Base-by-base conservation (phyloP, 2,113 vertebrate genomes). In the Amazona vittata region DNA sequence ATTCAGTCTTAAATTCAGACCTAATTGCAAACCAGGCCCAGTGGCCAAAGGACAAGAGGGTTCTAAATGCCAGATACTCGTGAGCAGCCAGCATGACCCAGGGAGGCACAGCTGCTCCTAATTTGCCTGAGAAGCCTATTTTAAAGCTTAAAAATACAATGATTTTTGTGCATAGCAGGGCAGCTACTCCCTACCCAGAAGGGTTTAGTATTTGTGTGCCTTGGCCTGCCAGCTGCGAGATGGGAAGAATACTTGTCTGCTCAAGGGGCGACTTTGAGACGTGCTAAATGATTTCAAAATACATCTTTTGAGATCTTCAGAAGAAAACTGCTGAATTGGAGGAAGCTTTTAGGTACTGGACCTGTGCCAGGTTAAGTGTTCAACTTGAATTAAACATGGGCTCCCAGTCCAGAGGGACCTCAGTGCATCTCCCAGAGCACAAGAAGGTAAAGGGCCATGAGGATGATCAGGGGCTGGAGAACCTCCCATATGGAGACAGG, bases 81-180 rank as follows among this genome's bases (percentile, higher is more conserved):
- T 93, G 91, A 95, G 92, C 95, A 96, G 96, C 83, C 86, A 95
- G n/a, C 86, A 85, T 86, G 83, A 94, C 95, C 95, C 93, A 94
- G 94, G 93, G 96, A 96, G 92, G 89, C 89, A 96, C 96, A 96
- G 96, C 95, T 96, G 94, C 96, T 96, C 92, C 86, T 87, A 96
- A 96, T 94, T 96, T 97, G 90, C 81, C 91, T 93, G 83, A 93
- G 91, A 95, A 94, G 95, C 41, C 20, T 92, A 96, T 95, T 96
- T 97, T 91, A 92, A 94, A 95, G 94, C 95, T 95, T 95, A 94
- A 96, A 95, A 96, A 96, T 96, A 97, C 94, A 96, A 94, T 96
- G 92, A 94, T 96, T 97, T 96, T 94, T 96, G 89, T 96, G 89
- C 93, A 94, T 93, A 94, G 93, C 91, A 91, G 91, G 86, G 86